A percentile compares a stretch with the other conserved stretches of the same genome.
Evolutionary conservation across 2,113 vertebrate genomes (phyloP).

Genomic region (Mobula birostris): DNA sequence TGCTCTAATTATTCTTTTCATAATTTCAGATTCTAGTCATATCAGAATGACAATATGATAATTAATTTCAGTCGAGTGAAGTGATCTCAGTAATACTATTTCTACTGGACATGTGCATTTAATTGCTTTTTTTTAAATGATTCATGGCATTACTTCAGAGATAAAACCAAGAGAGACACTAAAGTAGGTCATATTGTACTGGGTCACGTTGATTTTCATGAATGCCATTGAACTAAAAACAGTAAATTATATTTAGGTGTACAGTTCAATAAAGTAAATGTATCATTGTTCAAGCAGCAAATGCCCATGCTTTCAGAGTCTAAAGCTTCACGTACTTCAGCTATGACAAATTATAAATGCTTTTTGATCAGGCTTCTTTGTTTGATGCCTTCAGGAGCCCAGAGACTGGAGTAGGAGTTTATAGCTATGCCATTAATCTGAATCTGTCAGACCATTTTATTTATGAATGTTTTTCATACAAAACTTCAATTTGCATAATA

Average conservation of each 20-base stretch:
- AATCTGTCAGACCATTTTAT: constrained; percentile 11
- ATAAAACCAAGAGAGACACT: constrained; percentile 17
- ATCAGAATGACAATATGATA: neutral
- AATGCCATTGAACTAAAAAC: constrained; percentile 8
- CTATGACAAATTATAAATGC: neutral
- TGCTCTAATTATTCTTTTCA: neutral
- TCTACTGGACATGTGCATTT: neutral
- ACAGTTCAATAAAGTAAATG: neutral
- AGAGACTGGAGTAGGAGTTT: constrained; percentile 29
- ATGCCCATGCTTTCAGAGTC: neutral
- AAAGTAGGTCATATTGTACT: constrained; percentile 26
- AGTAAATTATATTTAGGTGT: neutral
- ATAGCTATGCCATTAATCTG: constrained; percentile 17
- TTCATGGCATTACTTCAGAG: neutral
- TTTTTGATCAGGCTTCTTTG: neutral
- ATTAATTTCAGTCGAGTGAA: neutral
- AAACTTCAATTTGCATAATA: neutral
- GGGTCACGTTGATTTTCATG: neutral
- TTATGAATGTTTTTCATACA: neutral
- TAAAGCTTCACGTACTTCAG: neutral
- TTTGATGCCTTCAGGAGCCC: neutral
- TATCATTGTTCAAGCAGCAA: neutral
- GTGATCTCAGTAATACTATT: neutral
- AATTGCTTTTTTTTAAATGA: neutral
- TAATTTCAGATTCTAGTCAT: neutral